These are phyloP conservation scores for Hylia prasina DNA, from an alignment of 2,113 vertebrate genomes.

Conservation along the genomic window DNA sequence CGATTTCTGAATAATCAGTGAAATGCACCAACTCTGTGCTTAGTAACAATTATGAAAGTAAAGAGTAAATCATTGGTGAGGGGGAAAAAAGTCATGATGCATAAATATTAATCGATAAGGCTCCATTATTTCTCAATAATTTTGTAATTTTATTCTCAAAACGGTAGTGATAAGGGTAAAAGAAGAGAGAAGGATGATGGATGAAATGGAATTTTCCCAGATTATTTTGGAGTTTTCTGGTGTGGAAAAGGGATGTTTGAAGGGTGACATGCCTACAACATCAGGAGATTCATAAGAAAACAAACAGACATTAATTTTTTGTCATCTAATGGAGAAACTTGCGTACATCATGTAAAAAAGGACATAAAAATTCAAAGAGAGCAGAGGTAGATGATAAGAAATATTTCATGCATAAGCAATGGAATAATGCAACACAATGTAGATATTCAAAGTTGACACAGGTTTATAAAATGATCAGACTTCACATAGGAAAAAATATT, in stretches of 20 bases:
- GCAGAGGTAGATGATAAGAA: not conserved
- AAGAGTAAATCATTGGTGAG: not conserved
- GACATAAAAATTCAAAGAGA: not conserved
- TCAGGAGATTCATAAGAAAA: not conserved
- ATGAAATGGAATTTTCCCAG: not conserved
- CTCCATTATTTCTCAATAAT: not conserved
- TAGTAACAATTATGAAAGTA: not conserved
- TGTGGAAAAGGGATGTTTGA: not conserved
- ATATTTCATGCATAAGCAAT: not conserved
- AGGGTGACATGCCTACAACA: not conserved
- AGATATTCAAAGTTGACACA: not conserved
- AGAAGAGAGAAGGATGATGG: accelerated
- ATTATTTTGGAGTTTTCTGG: not conserved
- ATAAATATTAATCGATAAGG: not conserved
- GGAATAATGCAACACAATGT: not conserved
- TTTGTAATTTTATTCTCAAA: not conserved
- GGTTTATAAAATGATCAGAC: not conserved
- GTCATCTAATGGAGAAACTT: not conserved
- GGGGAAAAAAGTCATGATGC: not conserved
- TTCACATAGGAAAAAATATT: not conserved
- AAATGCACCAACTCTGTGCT: not conserved
- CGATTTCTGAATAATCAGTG: not conserved
- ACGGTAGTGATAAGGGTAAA: not conserved
- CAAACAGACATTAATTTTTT: not conserved
- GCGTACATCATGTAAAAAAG: not conserved